Percentiles rank a stretch among this genome's conserved stretches.
These are phyloP conservation scores for Ictalurus furcatus DNA, from an alignment of 2,113 vertebrate species.

Conservation along the genomic window DNA sequence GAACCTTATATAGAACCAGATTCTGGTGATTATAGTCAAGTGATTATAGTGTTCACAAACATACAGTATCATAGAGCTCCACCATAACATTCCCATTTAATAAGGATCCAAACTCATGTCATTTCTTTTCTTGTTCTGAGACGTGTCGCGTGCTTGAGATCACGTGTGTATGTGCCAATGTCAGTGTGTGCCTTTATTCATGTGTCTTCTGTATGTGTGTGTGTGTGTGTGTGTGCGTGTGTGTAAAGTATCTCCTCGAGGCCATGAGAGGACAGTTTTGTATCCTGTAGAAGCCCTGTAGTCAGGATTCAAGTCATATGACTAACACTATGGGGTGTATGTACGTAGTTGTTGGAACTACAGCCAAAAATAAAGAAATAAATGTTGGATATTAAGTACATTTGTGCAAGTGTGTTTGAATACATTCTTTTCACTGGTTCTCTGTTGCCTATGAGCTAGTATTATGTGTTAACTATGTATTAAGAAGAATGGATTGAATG, in stretches of 20 bases:
- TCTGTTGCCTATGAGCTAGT: neutral
- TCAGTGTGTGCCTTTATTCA: constrained; percentile 56
- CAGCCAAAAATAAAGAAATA: constrained; percentile 42
- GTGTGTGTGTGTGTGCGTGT: constrained; percentile 49
- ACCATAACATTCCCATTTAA: neutral
- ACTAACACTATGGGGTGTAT: constrained; percentile 48
- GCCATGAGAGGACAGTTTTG: constrained; percentile 43
- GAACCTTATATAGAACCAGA: neutral
- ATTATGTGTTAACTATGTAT: too few relatives aligned
- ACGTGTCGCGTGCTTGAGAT: constrained; percentile 39
- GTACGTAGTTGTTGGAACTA: constrained; percentile 46
- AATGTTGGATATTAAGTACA: constrained; percentile 49
- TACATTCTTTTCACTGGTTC: neutral
- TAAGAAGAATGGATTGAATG: neutral
- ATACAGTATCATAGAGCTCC: neutral
- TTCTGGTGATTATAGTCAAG: neutral
- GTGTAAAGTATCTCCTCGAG: constrained; percentile 37
- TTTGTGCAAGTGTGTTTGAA: neutral
- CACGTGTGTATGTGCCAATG: constrained; percentile 44
- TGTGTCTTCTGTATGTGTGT: constrained; percentile 51
- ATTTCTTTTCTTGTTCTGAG: constrained; percentile 22
- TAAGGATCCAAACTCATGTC: neutral
- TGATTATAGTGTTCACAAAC: neutral
- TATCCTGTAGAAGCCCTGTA: constrained; percentile 48
- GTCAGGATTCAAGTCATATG: constrained; percentile 42